These are phyloP conservation scores for Macquaria ambigua DNA, from an alignment of 2,113 vertebrate genomes.

Conservation along the genomic window DNA sequence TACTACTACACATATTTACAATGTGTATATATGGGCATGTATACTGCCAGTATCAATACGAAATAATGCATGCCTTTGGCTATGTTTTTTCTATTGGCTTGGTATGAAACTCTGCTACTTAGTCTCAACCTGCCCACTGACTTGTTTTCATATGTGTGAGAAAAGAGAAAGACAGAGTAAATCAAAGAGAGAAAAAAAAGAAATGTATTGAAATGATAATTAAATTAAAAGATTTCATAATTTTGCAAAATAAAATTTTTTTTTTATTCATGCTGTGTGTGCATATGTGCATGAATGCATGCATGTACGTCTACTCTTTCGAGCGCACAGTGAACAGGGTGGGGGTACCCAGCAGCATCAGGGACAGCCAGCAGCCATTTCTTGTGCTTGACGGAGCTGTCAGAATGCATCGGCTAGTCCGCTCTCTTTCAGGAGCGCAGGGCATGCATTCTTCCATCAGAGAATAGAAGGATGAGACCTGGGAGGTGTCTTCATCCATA, in stretches of 20 bases:
- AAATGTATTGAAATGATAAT: neutral
- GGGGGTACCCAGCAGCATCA: constrained; percentile 50
- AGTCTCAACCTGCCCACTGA: constrained; percentile 48
- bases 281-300: constrained; percentile 19
- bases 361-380: constrained; percentile 77
- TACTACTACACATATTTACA: neutral
- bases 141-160: constrained; percentile 5
- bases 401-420: constrained; percentile 77
- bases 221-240: neutral
- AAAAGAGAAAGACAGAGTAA: fast-evolving
- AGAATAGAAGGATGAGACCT: constrained; percentile 51
- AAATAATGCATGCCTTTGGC: constrained; percentile 5
- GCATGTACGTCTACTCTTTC: neutral
- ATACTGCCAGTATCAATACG: constrained; percentile 7
- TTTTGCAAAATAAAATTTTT: neutral
- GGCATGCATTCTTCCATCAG: constrained; percentile 66
- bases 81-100: constrained; percentile 6
- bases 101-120: constrained; percentile 31
- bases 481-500: constrained; percentile 66
- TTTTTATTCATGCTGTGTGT: neutral
- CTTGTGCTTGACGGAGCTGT: constrained; percentile 83
- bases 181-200: neutral
- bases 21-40: neutral
- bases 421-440: constrained; percentile 29
- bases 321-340: constrained; percentile 28